Evolutionary conservation across 64 coral and sea anemone genomes (phyloP).

Genomic region (Montipora efflorescens): DNA sequence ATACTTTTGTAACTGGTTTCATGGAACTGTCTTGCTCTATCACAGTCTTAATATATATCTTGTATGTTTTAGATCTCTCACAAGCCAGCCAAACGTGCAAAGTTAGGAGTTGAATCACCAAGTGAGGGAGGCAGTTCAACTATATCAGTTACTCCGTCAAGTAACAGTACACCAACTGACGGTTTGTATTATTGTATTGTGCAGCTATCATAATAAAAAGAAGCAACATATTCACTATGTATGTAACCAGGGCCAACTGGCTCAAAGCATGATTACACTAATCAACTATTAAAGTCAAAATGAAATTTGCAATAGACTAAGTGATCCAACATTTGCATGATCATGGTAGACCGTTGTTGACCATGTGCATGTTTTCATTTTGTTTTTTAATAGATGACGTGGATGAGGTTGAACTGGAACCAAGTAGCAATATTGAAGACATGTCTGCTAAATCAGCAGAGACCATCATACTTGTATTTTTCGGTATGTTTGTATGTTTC

Average conservation of each 20-base stretch:
- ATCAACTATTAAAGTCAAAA: too few species aligned
- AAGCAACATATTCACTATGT: too few species aligned
- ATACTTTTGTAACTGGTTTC: too few species aligned
- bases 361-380: constrained; percentile 4
- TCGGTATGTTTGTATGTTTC: not conserved
- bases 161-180: not conserved
- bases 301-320: too few species aligned
- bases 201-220: too few species aligned
- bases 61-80: not conserved
- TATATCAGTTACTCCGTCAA: not conserved
- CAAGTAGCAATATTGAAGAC: constrained; percentile 54
- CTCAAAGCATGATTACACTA: too few species aligned
- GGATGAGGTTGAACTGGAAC: constrained; percentile 30
- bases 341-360: not conserved
- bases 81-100: constrained; percentile 40
- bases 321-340: not conserved
- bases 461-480: constrained; percentile 34
- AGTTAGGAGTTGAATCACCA: not conserved
- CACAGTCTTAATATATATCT: not conserved
- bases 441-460: constrained; percentile 58
- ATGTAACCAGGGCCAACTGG: too few species aligned
- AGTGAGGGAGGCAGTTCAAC: not conserved
- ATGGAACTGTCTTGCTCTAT: too few species aligned
- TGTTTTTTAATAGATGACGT: not conserved
- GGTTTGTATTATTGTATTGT: not conserved